Evolutionary conservation across 1,140 invertebrate genomes (phyloP), one percentile per base, ranked within the genome.

Genomic region (Penaeus chinensis): DNA sequence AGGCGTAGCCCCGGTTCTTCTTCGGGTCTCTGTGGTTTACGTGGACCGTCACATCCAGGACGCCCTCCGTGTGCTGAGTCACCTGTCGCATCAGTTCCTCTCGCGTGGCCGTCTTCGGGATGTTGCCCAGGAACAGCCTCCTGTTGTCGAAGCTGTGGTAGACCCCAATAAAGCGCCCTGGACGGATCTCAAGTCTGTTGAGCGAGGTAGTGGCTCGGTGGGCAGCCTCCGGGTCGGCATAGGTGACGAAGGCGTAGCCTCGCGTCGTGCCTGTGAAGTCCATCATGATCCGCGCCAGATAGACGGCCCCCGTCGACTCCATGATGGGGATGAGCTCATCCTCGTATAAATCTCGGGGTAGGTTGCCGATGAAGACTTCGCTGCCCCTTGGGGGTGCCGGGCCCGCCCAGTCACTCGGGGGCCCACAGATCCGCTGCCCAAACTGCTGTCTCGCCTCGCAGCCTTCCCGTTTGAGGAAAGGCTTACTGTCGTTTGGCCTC

Each of bases 231-330:
- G 92, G 91, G 24, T 92, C 94, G n/a, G 94, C 93, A 91, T 95
- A 97, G n/a, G 94, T 94, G 0, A 96, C 95, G 92, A 97, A 98
- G 19, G 94, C 96, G 91, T 95, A 98, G 0, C 96, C 96, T 20
- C 96, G 93, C 90, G 96, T 97, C 0, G 93, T 94, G 1, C 96
- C 96, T n/a, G 94, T 95, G 91, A 96, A 97, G 90, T 97, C 96
- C 93, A 96, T 94, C 96, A 96, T 97, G 2, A 98, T 92, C 0
- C 96, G 93, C 71, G 96, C 92, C 91, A 96, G 94, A 91, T 96
- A 96, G 82, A 98, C 94, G 74, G 93, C 90, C 88, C 93, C 92
- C 61, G 92, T 90, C 54, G 86, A 20, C 65, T 93, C 91, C 91
- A 98, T 96, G 0, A 97, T 91, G 0, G 96, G 96, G 22, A 97